Conservation (phyloP, 2,113 vertebrate genomes). For the Perognathus longimembris region DNA sequence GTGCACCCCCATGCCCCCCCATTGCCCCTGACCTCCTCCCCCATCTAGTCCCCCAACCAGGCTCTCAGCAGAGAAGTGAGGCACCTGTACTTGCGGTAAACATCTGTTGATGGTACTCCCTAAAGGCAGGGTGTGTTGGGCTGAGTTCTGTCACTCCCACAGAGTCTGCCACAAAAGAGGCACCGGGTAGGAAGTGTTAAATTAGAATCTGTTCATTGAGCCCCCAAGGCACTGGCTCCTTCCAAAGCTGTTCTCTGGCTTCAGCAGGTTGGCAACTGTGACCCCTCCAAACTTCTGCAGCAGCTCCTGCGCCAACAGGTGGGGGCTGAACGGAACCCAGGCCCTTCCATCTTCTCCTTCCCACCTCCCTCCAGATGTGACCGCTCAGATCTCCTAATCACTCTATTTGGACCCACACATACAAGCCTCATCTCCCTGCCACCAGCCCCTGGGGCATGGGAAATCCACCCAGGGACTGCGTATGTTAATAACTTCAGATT, state of each 20-base stretch:
- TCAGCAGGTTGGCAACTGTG: background rate
- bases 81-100: background rate
- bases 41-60: too few relatives aligned
- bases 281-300: background rate
- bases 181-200: background rate
- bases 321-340: background rate
- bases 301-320: background rate
- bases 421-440: background rate
- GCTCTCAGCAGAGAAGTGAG: background rate
- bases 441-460: background rate
- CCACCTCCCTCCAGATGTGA: background rate
- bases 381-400: background rate
- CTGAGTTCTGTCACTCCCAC: rapidly evolving
- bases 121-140: background rate
- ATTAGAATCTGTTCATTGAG: background rate
- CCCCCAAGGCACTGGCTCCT: background rate
- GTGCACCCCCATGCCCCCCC: too few relatives aligned
- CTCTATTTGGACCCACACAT: background rate
- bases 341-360: background rate
- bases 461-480: background rate
- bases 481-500: background rate
- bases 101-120: background rate
- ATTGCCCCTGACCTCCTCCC: too few relatives aligned
- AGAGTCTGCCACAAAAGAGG: background rate
- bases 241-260: background rate